Conservation (phyloP, 92 coral and sea anemone species). For the Galaxea fascicularis region DNA sequence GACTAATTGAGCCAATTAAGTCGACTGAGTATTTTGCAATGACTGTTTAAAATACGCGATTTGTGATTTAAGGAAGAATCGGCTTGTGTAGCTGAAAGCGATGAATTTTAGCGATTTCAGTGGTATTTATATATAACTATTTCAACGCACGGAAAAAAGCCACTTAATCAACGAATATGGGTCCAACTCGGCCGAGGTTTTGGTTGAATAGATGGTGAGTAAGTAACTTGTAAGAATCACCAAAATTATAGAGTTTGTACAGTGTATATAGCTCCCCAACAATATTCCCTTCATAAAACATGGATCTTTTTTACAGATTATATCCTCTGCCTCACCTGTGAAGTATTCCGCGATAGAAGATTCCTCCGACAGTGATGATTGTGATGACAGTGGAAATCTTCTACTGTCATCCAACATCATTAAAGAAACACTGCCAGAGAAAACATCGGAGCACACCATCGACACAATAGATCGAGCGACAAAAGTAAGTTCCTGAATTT, state of each 20-base stretch:
- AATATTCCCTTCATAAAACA: not conserved
- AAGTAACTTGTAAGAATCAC: not conserved
- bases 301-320: not conserved
- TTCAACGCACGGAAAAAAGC: not conserved
- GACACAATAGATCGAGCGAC: slow-evolving; percentile 13
- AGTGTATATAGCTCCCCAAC: not conserved
- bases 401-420: not conserved
- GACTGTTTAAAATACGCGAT: too few relatives aligned
- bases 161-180: not conserved
- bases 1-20: too few relatives aligned
- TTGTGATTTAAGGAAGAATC: too few relatives aligned
- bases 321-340: not conserved
- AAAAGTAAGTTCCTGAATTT: slow-evolving; percentile 1
- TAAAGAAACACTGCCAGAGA: not conserved
- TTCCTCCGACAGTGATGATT: slow-evolving; percentile 1
- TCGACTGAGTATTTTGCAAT: too few relatives aligned
- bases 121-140: not conserved
- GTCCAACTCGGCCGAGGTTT: not conserved
- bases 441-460: slow-evolving; percentile 6
- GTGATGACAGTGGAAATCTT: slow-evolving; percentile 1
- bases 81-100: too few relatives aligned
- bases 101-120: not conserved
- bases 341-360: slow-evolving; percentile 1
- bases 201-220: not conserved
- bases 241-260: not conserved